A percentile compares a stretch with the other conserved stretches of the same genome.
Conservation (phyloP, 1,140 invertebrate genomes). For the Ostrea edulis region DNA sequence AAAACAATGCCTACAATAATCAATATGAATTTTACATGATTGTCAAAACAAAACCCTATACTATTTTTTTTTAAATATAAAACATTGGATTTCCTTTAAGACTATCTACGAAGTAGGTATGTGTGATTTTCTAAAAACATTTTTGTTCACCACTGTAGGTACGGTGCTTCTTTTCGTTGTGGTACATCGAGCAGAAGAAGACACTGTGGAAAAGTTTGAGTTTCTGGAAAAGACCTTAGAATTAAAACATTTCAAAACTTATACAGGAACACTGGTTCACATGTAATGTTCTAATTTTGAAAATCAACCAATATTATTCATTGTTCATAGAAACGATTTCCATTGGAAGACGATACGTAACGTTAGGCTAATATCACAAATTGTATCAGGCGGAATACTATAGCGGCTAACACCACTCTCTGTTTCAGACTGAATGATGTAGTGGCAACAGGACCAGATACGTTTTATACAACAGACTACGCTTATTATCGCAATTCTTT, state of each 20-base stretch:
- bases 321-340: too few species aligned
- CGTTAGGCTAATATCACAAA: too few species aligned
- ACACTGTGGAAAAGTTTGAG: background rate
- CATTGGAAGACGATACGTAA: too few species aligned
- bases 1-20: too few species aligned
- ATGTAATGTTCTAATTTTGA: background rate
- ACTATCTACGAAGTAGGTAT: too few species aligned
- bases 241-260: background rate
- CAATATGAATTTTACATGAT: too few species aligned
- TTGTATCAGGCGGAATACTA: too few species aligned
- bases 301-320: background rate
- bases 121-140: too few species aligned
- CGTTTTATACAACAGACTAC: background rate
- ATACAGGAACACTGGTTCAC: background rate
- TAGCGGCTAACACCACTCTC: too few species aligned
- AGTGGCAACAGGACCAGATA: background rate
- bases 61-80: too few species aligned
- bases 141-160: background rate
- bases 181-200: background rate
- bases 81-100: too few species aligned
- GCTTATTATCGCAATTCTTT: background rate
- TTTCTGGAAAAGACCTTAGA: background rate
- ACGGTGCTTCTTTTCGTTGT: background rate
- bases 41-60: too few species aligned
- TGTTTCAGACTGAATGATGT: slow-evolving; percentile 21